Evolutionary conservation across 2,888 invertebrate species (phyloP).

Genomic region (Hypselothyrea guttata): DNA sequence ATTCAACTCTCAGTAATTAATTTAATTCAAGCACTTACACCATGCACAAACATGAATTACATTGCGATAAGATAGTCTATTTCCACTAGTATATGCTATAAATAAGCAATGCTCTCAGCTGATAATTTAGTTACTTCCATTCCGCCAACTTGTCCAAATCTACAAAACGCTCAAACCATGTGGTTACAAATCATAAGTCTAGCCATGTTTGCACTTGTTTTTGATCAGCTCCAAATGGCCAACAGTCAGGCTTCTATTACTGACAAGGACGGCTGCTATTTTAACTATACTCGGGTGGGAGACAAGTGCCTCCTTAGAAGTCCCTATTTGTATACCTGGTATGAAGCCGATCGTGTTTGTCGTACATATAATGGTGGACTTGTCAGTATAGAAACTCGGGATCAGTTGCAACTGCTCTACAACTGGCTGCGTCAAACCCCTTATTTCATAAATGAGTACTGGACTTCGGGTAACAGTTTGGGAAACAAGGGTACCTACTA

Average conservation of each 20-base stretch:
- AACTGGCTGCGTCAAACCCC: conserved; percentile 19
- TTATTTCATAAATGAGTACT: conserved; percentile 23
- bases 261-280: conserved; percentile 16
- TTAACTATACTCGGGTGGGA: conserved; percentile 30
- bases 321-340: conserved; percentile 37
- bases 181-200: conserved; percentile 19
- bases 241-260: not conserved
- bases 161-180: conserved; percentile 9
- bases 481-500: conserved; percentile 34
- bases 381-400: conserved; percentile 39
- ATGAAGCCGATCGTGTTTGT: conserved; percentile 55
- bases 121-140: not conserved
- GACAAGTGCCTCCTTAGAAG: conserved; percentile 42
- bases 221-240: conserved; percentile 4
- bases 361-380: conserved; percentile 32
- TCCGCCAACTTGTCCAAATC: not conserved
- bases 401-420: conserved; percentile 23
- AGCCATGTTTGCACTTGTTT: conserved; percentile 9
- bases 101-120: not conserved
- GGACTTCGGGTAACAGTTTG: conserved; percentile 56
- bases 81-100: not conserved
- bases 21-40: too few species aligned
- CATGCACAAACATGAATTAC: too few species aligned
- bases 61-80: not conserved
- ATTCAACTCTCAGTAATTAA: too few species aligned